Percentiles rank a stretch among this genome's conserved stretches.
phyloP scores from a whole-genome alignment of 2,113 vertebrate genomes.

The Polypterus senegalus region DNA sequence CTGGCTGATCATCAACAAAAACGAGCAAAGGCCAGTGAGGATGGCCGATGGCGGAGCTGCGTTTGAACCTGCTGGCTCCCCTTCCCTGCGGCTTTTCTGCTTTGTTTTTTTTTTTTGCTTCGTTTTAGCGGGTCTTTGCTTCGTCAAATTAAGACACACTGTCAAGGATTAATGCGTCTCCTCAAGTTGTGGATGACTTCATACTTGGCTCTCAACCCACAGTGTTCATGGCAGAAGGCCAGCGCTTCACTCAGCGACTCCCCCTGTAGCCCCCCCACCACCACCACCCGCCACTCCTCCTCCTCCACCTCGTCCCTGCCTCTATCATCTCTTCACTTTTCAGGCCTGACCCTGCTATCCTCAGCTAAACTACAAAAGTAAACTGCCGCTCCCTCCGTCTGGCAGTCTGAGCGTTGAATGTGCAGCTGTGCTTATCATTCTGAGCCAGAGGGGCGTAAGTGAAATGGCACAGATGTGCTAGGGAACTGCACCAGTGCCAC shows the following conservation, averaged over 20 bases:
- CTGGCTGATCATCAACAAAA: too few relatives aligned
- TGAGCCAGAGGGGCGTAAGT: too few relatives aligned
- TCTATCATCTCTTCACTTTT: neutral
- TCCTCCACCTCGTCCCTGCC: too few relatives aligned
- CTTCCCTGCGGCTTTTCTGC: neutral
- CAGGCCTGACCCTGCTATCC: neutral
- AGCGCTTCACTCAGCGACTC: constrained; percentile 48
- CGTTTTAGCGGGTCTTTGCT: constrained; percentile 43
- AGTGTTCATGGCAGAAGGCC: constrained; percentile 51
- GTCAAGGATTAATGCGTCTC: constrained; percentile 57
- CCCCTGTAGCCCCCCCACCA: too few relatives aligned
- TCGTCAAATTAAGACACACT: constrained; percentile 64
- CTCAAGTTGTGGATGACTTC: constrained; percentile 65
- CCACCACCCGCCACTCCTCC: constrained; percentile 36
- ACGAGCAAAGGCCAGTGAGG: too few relatives aligned
- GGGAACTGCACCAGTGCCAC: too few relatives aligned
- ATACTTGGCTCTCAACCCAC: constrained; percentile 54
- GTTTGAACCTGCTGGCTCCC: neutral
- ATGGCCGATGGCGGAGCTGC: too few relatives aligned
- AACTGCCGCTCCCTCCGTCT: too few relatives aligned
- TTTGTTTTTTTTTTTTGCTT: neutral
- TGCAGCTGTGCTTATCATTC: too few relatives aligned
- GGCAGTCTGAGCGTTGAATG: too few relatives aligned
- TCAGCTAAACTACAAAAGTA: too few relatives aligned
- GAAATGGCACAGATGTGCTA: too few relatives aligned